Conservation (phyloP, 1,140 invertebrate genomes). For the fruit fly (Drosophila melanogaster) region DNA sequence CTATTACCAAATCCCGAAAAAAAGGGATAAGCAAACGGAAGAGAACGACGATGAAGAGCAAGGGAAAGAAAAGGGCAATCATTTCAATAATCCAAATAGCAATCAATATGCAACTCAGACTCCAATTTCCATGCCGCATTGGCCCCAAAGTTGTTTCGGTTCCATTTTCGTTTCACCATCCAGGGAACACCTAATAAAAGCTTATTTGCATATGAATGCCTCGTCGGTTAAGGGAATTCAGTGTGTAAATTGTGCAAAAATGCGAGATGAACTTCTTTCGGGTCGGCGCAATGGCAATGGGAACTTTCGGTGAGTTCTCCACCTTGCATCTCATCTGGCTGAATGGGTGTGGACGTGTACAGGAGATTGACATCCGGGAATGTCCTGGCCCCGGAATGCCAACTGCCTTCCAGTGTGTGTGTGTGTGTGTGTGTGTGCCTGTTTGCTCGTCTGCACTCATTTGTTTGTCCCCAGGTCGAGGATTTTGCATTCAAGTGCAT, state of each 20-base stretch:
- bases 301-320: slow-evolving; percentile 2
- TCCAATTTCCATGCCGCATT: slow-evolving; percentile 43
- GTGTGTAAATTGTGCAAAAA: slow-evolving; percentile 74
- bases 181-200: slow-evolving; percentile 38
- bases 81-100: slow-evolving; percentile 37
- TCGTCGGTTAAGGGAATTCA: slow-evolving; percentile 17
- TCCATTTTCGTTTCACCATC: slow-evolving; percentile 5
- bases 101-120: slow-evolving; percentile 45
- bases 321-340: slow-evolving; percentile 32
- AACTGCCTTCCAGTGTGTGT: not conserved
- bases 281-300: slow-evolving; percentile 10
- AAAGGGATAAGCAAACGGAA: not conserved
- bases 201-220: slow-evolving; percentile 42
- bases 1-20: slow-evolving; percentile 4
- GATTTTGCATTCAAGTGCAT: slow-evolving; percentile 47
- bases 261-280: slow-evolving; percentile 28
- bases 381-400: slow-evolving; percentile 18
- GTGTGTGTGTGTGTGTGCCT: not conserved
- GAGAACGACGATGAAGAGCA: not conserved
- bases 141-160: slow-evolving; percentile 7
- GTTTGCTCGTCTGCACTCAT: slow-evolving; percentile 28
- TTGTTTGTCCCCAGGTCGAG: slow-evolving; percentile 50
- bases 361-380: slow-evolving; percentile 34
- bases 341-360: slow-evolving; percentile 13
- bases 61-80: slow-evolving; percentile 16